Evolutionary conservation across 1,140 invertebrate species (phyloP).

Genomic region (Monochamus saltuarius): DNA sequence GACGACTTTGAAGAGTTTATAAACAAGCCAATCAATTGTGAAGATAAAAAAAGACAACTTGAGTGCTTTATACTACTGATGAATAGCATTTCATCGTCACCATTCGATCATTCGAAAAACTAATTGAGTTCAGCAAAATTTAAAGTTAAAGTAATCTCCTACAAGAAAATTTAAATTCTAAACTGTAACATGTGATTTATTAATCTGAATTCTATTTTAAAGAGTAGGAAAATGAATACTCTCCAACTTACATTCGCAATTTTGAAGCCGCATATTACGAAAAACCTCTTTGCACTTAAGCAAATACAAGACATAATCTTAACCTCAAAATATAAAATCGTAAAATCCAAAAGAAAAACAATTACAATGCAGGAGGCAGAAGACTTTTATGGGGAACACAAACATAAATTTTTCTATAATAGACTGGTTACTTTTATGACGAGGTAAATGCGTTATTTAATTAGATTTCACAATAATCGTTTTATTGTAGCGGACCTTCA

Average conservation of each 20-base stretch:
- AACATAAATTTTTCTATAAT: slow-evolving; percentile 85
- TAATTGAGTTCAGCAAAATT: too few relatives aligned
- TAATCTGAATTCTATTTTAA: too few relatives aligned
- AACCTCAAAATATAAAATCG: slow-evolving; percentile 72
- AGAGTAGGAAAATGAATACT: too few relatives aligned
- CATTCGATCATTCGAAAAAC: too few relatives aligned
- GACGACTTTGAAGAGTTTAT: too few relatives aligned
- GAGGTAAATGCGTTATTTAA: slow-evolving; percentile 58
- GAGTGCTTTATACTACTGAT: too few relatives aligned
- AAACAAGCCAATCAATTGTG: too few relatives aligned
- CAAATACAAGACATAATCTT: slow-evolving; percentile 69
- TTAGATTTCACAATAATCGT: slow-evolving; percentile 4
- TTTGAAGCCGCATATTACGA: slow-evolving; percentile 72
- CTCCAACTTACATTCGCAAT: slow-evolving; percentile 68
- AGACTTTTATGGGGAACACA: slow-evolving; percentile 82
- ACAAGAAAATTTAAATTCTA: too few relatives aligned
- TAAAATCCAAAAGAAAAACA: slow-evolving; percentile 65
- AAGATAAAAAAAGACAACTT: too few relatives aligned
- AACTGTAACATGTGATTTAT: too few relatives aligned
- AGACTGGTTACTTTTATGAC: slow-evolving; percentile 83
- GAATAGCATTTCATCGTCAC: too few relatives aligned
- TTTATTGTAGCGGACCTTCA: slow-evolving; percentile 71
- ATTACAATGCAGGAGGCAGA: slow-evolving; percentile 67
- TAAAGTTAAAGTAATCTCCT: too few relatives aligned
- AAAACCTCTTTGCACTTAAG: slow-evolving; percentile 66